These are phyloP conservation scores for Rynchops niger DNA, from an alignment of 2,113 vertebrate species.

Conservation along the genomic window DNA sequence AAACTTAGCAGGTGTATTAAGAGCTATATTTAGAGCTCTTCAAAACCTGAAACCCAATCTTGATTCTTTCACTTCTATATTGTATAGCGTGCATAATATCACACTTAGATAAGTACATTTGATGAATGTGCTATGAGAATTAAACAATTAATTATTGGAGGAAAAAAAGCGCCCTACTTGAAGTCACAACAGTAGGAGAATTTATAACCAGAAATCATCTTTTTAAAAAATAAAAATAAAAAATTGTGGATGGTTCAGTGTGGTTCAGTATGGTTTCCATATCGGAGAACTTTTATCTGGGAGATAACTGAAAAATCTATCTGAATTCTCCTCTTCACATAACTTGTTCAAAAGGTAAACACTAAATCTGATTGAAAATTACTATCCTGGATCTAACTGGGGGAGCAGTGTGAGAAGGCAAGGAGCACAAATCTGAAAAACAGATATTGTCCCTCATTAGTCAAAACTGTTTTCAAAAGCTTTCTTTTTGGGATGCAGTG, in stretches of 20 bases:
- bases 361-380: background rate
- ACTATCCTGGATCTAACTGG: background rate
- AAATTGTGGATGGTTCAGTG: accelerated
- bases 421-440: background rate
- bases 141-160: background rate
- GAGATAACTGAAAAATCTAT: background rate
- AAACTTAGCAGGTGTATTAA: background rate
- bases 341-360: background rate
- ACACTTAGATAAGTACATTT: background rate
- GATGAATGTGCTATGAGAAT: background rate
- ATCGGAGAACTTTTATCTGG: background rate
- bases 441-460: background rate
- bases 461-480: background rate
- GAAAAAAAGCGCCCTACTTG: background rate
- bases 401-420: background rate
- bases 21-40: background rate
- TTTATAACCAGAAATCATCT: background rate
- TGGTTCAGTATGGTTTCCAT: background rate
- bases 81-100: background rate
- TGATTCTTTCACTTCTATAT: background rate
- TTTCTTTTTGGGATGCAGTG: background rate
- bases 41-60: background rate
- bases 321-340: background rate
- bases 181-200: background rate
- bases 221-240: background rate